A percentile compares a stretch with the other conserved stretches of the same genome.
These are phyloP conservation scores for Chanos chanos DNA, from an alignment of 2,797 vertebrate species.

Conservation along the genomic window DNA sequence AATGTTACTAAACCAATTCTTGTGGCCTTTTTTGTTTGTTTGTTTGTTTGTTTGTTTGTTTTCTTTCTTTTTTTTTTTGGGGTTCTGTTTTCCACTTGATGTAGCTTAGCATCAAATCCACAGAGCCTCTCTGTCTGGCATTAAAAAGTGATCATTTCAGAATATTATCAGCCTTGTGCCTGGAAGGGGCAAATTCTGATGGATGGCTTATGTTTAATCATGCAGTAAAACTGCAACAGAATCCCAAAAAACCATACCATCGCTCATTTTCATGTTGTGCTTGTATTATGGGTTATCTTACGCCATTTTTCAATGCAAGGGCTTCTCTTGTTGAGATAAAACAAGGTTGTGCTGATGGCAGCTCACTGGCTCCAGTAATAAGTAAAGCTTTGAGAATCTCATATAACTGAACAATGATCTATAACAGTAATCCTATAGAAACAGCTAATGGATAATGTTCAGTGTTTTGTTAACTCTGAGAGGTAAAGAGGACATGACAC, in stretches of 20 bases:
- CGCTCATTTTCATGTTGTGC: constrained; percentile 41
- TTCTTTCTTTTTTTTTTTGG: too few species aligned
- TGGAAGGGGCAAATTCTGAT: constrained; percentile 58
- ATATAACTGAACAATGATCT: not conserved
- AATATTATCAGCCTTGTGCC: constrained; percentile 49
- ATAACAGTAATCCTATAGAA: not conserved
- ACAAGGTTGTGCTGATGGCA: constrained; percentile 4
- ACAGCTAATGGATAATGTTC: not conserved
- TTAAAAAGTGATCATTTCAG: constrained; percentile 54
- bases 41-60: too few species aligned
- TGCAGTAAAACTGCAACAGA: constrained; percentile 38
- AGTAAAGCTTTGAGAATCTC: not conserved
- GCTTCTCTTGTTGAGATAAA: constrained; percentile 4
- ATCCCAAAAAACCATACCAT: constrained; percentile 43
- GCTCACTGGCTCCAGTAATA: constrained; percentile 12
- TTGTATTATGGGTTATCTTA: constrained; percentile 28
- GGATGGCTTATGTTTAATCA: constrained; percentile 53
- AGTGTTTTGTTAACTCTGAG: not conserved
- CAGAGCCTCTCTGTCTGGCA: constrained; percentile 28
- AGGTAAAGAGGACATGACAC: too few species aligned
- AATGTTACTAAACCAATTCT: constrained; percentile 11
- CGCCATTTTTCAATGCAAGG: constrained; percentile 37
- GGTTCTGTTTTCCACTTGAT: constrained; percentile 25
- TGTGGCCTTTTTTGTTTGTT: too few species aligned
- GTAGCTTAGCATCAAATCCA: constrained; percentile 48